Base-by-base conservation (phyloP, 2,888 invertebrate species). In the Spodoptera picta region DNA sequence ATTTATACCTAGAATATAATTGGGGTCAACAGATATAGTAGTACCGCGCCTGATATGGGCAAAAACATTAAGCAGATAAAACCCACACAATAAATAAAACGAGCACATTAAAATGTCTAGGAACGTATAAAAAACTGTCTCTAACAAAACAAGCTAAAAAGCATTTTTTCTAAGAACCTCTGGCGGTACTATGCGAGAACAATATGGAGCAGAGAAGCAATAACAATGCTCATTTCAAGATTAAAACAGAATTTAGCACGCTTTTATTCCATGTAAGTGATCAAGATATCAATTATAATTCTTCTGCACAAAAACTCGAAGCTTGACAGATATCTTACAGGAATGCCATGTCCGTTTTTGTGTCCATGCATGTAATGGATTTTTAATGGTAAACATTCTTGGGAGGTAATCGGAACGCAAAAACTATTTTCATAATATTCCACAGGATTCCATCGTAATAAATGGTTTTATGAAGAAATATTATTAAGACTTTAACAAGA, bases 361-460 rank as follows among this genome's bases (percentile, higher is more conserved):
- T 73, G 14, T n/a, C 11, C 54, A 50, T 31, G 42, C 24, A 52
- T 65, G 43, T 78, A 73, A 79, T 79, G 77, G 65, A 68, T 69
- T 71, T 77, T 79, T 79, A 79, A 77, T 79, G 75, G 62, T 71
- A 52, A 65, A 69, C 61, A 73, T 77, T 73, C 75, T 59, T 73
- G 72, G 59, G 70, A 71, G 60, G 65, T 69, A 64, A 77, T 72
- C 65, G 61, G 64, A 60, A 73, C 61, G 63, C 65, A 75, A 77
- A 73, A 69, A 66, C 51, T 53, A 60, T 70, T 52, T 31, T 53
- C 54, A 60, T 50, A 53, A 52, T 73, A n/a, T 48, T 41, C 48
- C 19, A 41, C 49, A n/a, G 59, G 60, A 75, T 75, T 60, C 65
- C 72, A 54, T 27, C 50, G 52, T 55, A 63, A 70, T 65, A 65